phyloP scores from a whole-genome alignment of 2,888 invertebrate species.

The Sphinx pinastri region DNA sequence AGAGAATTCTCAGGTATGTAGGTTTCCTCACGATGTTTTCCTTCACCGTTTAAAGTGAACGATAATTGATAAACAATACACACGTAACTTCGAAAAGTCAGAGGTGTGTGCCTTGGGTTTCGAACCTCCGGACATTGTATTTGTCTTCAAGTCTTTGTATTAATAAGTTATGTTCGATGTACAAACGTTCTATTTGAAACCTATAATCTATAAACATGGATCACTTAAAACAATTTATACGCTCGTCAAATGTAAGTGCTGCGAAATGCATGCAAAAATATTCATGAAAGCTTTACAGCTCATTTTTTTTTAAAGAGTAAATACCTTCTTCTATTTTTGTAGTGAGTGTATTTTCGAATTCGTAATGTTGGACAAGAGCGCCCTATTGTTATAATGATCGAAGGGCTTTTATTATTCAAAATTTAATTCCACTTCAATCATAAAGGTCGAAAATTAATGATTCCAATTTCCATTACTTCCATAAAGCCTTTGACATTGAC shows the following conservation, averaged over 20 bases:
- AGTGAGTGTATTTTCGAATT: background rate
- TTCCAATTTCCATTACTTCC: too few relatives aligned
- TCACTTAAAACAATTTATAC: constrained; percentile 1
- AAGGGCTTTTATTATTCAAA: background rate
- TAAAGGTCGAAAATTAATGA: too few relatives aligned
- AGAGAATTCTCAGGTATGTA: too few relatives aligned
- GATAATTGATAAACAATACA: too few relatives aligned
- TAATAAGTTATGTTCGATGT: background rate
- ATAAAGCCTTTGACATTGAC: background rate
- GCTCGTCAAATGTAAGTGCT: constrained; percentile 4
- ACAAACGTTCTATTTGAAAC: background rate
- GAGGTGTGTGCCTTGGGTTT: too few relatives aligned
- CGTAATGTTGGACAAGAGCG: background rate
- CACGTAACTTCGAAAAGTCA: too few relatives aligned
- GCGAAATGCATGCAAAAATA: constrained; percentile 26
- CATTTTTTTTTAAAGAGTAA: constrained; percentile 13
- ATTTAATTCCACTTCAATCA: background rate
- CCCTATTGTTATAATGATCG: background rate
- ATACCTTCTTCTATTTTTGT: background rate
- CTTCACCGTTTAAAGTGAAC: too few relatives aligned
- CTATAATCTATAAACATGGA: background rate
- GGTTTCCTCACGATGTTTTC: too few relatives aligned
- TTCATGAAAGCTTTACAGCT: constrained; percentile 25
- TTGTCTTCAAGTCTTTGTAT: background rate
- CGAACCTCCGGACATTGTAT: too few relatives aligned